Conservation (phyloP, 1,140 invertebrate species). For the Drosophila dunni region DNA sequence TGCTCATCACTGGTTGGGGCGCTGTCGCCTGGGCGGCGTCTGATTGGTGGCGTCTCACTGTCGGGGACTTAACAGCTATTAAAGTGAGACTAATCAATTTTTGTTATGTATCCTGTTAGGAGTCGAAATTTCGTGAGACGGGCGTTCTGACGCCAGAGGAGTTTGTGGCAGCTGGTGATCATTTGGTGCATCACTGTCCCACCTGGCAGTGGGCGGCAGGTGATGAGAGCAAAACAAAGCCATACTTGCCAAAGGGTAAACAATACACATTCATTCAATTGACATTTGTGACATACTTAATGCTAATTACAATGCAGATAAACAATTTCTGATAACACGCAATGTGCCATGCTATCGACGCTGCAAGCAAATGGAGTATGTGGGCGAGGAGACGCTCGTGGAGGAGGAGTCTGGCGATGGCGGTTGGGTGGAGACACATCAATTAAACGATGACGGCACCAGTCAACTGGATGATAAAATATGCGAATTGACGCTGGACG, state of each 20-base stretch:
- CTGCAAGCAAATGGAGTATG: conserved; percentile 97
- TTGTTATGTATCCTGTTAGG: conserved; percentile 86
- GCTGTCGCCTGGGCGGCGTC: conserved; percentile 10
- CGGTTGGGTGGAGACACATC: conserved; percentile 99
- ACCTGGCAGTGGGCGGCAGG: conserved; percentile 99
- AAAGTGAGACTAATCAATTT: conserved; percentile 10
- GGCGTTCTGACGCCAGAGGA: conserved; percentile 98
- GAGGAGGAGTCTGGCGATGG: conserved; percentile 95
- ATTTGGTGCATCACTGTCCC: conserved; percentile 99
- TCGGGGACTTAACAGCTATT: conserved; percentile 7
- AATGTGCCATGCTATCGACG: conserved; percentile 97
- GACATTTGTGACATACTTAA: neutral
- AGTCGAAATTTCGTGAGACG: conserved; percentile 99
- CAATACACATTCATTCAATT: conserved; percentile 22
- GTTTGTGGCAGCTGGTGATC: conserved; percentile 98
- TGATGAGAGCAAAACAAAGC: conserved; percentile 93
- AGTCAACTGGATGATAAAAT: conserved; percentile 85
- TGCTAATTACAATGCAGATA: conserved; percentile 86
- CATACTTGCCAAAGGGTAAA: conserved; percentile 91
- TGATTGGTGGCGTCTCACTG: conserved; percentile 6
- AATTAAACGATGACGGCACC: conserved; percentile 81
- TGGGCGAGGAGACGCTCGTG: conserved; percentile 93
- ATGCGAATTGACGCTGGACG: conserved; percentile 89
- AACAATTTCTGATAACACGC: conserved; percentile 98
- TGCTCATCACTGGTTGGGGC: conserved; percentile 18